phyloP scores from a whole-genome alignment of 1,140 invertebrate genomes.

The Trichomalopsis sarcophagae region DNA sequence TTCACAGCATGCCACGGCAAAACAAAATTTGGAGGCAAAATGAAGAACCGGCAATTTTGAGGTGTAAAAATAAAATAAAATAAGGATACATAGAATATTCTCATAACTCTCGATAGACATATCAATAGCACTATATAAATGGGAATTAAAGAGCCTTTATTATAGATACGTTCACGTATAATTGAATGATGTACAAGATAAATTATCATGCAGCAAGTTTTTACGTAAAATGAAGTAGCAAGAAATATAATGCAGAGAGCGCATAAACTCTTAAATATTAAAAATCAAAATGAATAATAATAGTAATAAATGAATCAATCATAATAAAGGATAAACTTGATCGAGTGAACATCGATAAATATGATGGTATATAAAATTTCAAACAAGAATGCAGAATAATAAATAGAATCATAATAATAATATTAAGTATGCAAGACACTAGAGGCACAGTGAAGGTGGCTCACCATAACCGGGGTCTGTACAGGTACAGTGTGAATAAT shows the following conservation, averaged over 20 bases:
- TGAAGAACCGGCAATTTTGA: not conserved
- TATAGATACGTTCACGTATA: not conserved
- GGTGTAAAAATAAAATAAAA: conserved; percentile 20
- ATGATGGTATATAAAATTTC: conserved; percentile 3
- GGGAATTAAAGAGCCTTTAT: not conserved
- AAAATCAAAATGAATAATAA: conserved; percentile 19
- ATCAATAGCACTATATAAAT: not conserved
- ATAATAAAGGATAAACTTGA: not conserved
- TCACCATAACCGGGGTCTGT: conserved; percentile 78
- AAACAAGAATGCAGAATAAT: conserved; percentile 15
- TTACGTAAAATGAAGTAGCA: not conserved
- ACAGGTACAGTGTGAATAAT: conserved; percentile 76
- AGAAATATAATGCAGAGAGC: conserved; percentile 10
- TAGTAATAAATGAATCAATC: conserved; percentile 3
- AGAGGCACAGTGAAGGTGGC: conserved; percentile 73
- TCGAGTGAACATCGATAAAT: not conserved
- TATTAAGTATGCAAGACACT: conserved; percentile 59
- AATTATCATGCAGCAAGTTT: conserved; percentile 34
- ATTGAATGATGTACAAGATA: conserved; percentile 16
- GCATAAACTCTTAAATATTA: conserved; percentile 12
- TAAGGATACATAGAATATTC: not conserved
- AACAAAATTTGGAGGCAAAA: conserved; percentile 17
- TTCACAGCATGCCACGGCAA: conserved; percentile 20
- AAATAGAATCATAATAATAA: conserved; percentile 34
- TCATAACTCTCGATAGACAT: not conserved